Percentiles rank a stretch among this genome's conserved stretches.
These are phyloP conservation scores for Ascaphus truei DNA, from an alignment of 2,113 vertebrate species.

Conservation along the genomic window DNA sequence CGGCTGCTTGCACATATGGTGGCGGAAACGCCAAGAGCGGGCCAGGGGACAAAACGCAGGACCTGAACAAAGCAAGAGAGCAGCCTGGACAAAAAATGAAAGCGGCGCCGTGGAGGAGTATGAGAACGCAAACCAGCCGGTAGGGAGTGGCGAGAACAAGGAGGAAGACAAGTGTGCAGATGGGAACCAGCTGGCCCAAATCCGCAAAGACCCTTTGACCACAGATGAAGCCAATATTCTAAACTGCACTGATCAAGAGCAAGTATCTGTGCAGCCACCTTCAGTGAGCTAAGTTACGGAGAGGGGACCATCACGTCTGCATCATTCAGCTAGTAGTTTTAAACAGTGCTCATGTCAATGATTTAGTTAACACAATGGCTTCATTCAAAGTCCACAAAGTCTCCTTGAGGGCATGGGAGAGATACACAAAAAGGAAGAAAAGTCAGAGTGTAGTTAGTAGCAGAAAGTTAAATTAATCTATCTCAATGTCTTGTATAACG, in stretches of 20 bases:
- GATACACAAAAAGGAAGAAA: too few relatives aligned
- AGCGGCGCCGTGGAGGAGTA: accelerated
- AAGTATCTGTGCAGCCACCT: constrained; percentile 7
- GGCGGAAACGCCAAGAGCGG: constrained; percentile 43
- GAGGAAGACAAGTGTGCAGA: constrained; percentile 20
- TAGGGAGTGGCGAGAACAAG: constrained; percentile 40
- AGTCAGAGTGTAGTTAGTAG: too few relatives aligned
- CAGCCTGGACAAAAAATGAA: neutral
- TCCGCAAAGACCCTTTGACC: constrained; percentile 53
- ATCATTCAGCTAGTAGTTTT: neutral
- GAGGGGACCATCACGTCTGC: neutral
- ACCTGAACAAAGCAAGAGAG: neutral
- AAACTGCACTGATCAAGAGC: constrained; percentile 50
- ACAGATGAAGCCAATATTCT: constrained; percentile 20
- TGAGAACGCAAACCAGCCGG: constrained; percentile 2
- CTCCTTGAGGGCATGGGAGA: too few relatives aligned
- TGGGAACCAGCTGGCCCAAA: constrained; percentile 46
- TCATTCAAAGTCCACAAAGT: too few relatives aligned
- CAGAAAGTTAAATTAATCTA: too few relatives aligned
- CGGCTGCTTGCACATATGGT: constrained; percentile 69
- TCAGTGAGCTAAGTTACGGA: constrained; percentile 17
- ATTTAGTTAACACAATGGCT: too few relatives aligned
- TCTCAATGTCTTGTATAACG: too few relatives aligned
- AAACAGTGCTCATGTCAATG: too few relatives aligned
- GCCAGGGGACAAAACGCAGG: neutral